These are phyloP conservation scores for Dorcus parallelipipedus DNA, from an alignment of 2,888 invertebrate genomes.

Conservation along the genomic window DNA sequence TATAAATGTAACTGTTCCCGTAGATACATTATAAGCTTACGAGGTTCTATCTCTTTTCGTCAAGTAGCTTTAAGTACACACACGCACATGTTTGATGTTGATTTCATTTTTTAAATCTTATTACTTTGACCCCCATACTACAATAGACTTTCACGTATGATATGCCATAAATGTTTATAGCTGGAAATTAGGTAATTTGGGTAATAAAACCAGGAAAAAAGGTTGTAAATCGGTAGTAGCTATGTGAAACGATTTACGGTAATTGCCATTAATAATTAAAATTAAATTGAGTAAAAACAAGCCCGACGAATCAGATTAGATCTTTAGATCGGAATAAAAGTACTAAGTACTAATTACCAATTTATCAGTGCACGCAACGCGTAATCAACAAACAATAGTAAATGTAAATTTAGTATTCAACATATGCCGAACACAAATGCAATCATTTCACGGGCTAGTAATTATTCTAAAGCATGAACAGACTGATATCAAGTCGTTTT, in stretches of 20 bases:
- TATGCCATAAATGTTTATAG: too few relatives aligned
- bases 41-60: neutral
- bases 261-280: neutral
- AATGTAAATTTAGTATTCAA: conserved; percentile 21
- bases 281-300: neutral
- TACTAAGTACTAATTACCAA: conserved; percentile 1
- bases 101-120: too few relatives aligned
- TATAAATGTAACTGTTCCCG: conserved; percentile 6
- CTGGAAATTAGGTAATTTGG: neutral
- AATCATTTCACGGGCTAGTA: conserved; percentile 31
- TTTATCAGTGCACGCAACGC: conserved; percentile 20
- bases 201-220: neutral
- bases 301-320: neutral
- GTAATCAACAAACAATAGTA: conserved; percentile 23
- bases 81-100: too few relatives aligned
- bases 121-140: too few relatives aligned
- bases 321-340: neutral
- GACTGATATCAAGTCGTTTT: conserved; percentile 37
- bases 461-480: conserved; percentile 37
- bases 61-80: neutral
- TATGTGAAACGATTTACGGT: neutral
- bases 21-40: conserved; percentile 5
- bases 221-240: too few relatives aligned
- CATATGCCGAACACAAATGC: conserved; percentile 26
- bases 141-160: too few relatives aligned